Base-by-base conservation (phyloP, 1,140 invertebrate genomes). In the Calephelis virginiensis region DNA sequence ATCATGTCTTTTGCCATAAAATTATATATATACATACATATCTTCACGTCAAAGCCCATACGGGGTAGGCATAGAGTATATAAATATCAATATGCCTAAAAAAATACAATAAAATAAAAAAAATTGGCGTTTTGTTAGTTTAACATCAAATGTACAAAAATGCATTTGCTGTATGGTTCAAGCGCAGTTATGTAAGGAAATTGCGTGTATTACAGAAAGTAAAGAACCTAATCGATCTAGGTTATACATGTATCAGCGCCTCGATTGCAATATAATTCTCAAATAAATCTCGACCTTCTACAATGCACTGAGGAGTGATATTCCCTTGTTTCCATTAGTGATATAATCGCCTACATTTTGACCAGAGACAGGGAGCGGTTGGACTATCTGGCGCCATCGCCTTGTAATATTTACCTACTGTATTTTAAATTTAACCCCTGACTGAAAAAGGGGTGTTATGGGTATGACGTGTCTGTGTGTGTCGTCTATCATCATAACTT, bases 331-430 rank as follows among this genome's bases (percentile, higher is more conserved):
- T 28, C 46, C 8, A 43, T 48, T 38, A 8, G 43, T 63, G 46
- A 17, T 63, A 0, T 28, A n/a, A 47, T 38, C 48, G 17, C 61
- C 50, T 53, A 13, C 49, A 53, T 69, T 64, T 61, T 67, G 67
- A 69, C 64, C 64, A 67, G 61, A 43, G 38, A 64, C 5, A 64
- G 64, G 74, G 69, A 69, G 71, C 43, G 74, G 64, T 68, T 67
- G 74, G 74, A 73, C 71, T 60, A 38, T 5, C 2, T 63, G 73
- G 70, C 73, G 73, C 70, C 73, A 48, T 38, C 48, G 37, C 46
- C 38, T 49, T 60, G 64, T 43, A 43, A 43, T 43, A 43, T 9
- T 43, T 43, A 70, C 28, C 28, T 28, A 28, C 28, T 28, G 28
- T 28, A 28, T 28, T 28, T 28, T 28, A 28, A 2, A 28, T 28